These are phyloP conservation scores for Sesia bembeciformis DNA, from an alignment of 2,888 invertebrate genomes.

Conservation along the genomic window DNA sequence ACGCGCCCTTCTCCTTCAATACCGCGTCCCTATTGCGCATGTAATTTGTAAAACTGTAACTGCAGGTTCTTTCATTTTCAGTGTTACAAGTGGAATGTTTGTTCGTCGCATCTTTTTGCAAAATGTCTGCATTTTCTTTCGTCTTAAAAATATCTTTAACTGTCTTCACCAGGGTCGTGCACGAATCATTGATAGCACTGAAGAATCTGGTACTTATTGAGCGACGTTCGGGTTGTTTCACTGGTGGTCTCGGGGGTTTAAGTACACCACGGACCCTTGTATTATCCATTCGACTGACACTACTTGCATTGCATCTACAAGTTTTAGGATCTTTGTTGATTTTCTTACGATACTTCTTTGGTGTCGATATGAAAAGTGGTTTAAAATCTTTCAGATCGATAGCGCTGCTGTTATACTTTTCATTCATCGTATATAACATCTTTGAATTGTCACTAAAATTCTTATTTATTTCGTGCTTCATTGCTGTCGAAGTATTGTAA, in stretches of 20 bases:
- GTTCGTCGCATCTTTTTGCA: constrained; percentile 4
- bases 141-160: constrained; percentile 43
- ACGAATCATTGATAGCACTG: constrained; percentile 48
- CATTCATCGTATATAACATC: too few relatives aligned
- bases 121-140: constrained; percentile 7
- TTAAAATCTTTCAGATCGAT: constrained; percentile 20
- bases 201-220: constrained; percentile 37
- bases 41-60: constrained; percentile 49
- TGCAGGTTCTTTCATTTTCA: constrained; percentile 13
- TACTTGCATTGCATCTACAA: too few relatives aligned
- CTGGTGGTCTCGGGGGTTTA: not conserved
- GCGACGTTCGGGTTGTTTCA: constrained; percentile 5
- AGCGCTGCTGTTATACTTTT: too few relatives aligned
- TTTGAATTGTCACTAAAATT: too few relatives aligned
- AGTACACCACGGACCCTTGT: not conserved
- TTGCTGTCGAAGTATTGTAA: too few relatives aligned
- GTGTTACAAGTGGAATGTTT: not conserved
- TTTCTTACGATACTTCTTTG: constrained; percentile 13
- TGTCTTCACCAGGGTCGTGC: constrained; percentile 42
- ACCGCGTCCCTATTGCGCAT: constrained; percentile 42
- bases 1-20: constrained; percentile 11
- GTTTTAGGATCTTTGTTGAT: not conserved
- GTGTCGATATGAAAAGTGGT: constrained; percentile 40
- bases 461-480: too few relatives aligned
- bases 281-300: not conserved